Conservation (phyloP, 2,113 vertebrate genomes). For the Cheilinus undulatus region DNA sequence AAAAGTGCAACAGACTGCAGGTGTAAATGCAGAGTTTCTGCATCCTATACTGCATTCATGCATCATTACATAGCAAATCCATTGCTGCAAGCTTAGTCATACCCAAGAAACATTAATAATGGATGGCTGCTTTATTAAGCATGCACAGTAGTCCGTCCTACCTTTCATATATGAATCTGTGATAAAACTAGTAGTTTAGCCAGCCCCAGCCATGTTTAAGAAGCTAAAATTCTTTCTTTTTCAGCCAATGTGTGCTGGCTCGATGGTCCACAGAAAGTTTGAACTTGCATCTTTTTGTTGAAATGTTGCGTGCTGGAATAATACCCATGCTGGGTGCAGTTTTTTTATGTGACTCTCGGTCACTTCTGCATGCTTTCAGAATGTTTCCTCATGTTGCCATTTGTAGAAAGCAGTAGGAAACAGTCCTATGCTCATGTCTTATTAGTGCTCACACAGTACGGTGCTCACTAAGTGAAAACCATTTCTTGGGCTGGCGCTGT, state of each 20-base stretch:
- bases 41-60: neutral
- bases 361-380: neutral
- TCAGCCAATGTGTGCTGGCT: no score
- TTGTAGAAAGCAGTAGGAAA: conserved; percentile 1
- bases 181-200: neutral
- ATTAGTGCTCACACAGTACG: conserved; percentile 13
- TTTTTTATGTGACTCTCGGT: neutral
- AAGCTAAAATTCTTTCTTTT: no score
- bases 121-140: neutral
- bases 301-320: neutral
- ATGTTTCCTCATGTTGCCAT: neutral
- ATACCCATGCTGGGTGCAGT: neutral
- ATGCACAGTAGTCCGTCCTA: neutral
- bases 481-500: conserved; percentile 36
- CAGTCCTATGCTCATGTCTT: neutral
- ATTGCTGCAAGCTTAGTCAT: neutral
- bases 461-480: conserved; percentile 8
- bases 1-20: conserved; percentile 14
- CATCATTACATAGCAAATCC: neutral
- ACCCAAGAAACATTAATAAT: neutral
- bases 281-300: neutral
- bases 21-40: neutral
- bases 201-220: no score
- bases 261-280: neutral
- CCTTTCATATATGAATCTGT: neutral